Evolutionary conservation across 1,140 invertebrate genomes (phyloP).

Genomic region (Pseudomyrmex concolor): DNA sequence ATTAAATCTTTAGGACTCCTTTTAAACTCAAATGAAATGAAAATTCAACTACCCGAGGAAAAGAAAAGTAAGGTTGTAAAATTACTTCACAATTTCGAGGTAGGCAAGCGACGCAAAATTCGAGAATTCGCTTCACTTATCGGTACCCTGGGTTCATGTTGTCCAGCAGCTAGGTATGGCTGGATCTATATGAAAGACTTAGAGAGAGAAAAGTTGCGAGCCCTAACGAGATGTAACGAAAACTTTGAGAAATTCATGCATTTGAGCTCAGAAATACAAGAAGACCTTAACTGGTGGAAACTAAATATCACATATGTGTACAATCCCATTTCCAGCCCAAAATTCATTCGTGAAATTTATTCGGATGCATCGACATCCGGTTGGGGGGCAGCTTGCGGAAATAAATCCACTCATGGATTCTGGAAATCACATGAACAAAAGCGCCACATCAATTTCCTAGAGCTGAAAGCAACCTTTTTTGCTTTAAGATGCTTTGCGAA

Average conservation of each 20-base stretch:
- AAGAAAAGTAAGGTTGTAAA: no score
- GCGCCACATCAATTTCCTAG: conserved; percentile 11
- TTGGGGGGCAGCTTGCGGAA: neutral
- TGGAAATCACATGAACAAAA: neutral
- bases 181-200: neutral
- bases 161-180: neutral
- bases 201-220: conserved; percentile 6
- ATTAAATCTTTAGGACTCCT: conserved; percentile 1
- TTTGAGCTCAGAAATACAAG: no score
- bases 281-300: no score
- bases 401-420: neutral
- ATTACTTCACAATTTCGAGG: no score
- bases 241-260: no score
- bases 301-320: no score
- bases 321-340: no score
- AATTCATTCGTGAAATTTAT: neutral
- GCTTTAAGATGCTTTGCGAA: neutral
- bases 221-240: neutral
- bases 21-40: no score
- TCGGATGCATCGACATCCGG: neutral
- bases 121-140: no score
- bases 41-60: no score
- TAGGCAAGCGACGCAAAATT: no score
- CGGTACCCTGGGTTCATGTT: neutral
- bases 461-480: neutral